Evolutionary conservation across 2,113 vertebrate genomes (phyloP).

Genomic region (Lipotes vexillifer): DNA sequence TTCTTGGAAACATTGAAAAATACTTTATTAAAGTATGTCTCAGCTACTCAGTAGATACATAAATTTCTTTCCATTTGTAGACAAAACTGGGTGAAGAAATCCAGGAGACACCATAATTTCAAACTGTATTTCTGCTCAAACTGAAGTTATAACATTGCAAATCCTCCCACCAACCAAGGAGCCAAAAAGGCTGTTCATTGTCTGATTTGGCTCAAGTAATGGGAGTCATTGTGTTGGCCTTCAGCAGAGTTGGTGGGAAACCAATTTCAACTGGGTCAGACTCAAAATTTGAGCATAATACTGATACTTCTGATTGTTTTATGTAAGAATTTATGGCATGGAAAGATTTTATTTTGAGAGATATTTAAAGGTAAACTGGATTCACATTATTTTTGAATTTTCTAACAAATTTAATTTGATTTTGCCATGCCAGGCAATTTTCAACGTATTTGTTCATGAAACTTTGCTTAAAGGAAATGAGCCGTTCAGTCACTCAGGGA

Average conservation of each 20-base stretch:
- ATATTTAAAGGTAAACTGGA: neutral
- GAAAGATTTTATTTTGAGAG: constrained; percentile 44
- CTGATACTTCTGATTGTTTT: neutral
- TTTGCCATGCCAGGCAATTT: neutral
- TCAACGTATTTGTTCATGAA: neutral
- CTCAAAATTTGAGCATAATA: constrained; percentile 39
- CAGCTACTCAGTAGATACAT: constrained; percentile 66
- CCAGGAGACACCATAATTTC: constrained; percentile 55
- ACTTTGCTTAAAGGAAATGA: neutral
- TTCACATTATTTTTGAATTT: constrained; percentile 23
- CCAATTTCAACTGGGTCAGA: constrained; percentile 28
- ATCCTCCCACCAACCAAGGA: constrained; percentile 41
- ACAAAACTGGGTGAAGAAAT: constrained; percentile 71
- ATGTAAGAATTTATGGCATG: neutral
- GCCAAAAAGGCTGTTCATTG: constrained; percentile 9
- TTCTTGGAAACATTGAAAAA: constrained; percentile 67
- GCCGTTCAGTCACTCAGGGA: neutral
- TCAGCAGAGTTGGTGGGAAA: constrained; percentile 42
- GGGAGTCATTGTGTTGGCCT: neutral
- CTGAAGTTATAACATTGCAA: constrained; percentile 43
- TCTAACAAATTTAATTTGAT: constrained; percentile 31
- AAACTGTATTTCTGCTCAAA: constrained; percentile 68
- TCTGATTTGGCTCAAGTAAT: constrained; percentile 58
- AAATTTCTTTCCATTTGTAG: constrained; percentile 71
- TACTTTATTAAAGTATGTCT: constrained; percentile 62